These are phyloP conservation scores for Austrofundulus limnaeus DNA, from an alignment of 2,113 vertebrate species.

Conservation along the genomic window DNA sequence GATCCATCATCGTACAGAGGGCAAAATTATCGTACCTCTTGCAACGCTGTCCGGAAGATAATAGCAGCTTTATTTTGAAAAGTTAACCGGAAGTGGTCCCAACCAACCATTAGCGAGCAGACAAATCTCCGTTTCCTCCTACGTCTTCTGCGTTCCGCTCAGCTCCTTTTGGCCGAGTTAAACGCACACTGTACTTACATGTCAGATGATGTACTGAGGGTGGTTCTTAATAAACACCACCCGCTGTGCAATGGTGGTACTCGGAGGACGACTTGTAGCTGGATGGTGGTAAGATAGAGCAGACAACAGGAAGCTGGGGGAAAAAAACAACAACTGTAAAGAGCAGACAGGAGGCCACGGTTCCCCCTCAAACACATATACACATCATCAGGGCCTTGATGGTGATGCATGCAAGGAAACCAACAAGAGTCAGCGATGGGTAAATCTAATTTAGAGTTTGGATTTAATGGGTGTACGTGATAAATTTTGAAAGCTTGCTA, in stretches of 20 bases:
- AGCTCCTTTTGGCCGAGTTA: conserved; percentile 49
- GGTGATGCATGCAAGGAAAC: conserved; percentile 99
- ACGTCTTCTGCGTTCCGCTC: conserved; percentile 46
- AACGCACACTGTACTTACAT: conserved; percentile 30
- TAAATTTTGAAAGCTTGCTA: not conserved
- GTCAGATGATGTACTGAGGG: conserved; percentile 61
- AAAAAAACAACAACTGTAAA: conserved; percentile 38
- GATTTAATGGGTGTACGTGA: not conserved
- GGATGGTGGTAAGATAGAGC: conserved; percentile 12
- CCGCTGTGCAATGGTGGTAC: conserved; percentile 61
- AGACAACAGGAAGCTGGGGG: conserved; percentile 58
- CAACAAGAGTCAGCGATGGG: conserved; percentile 98
- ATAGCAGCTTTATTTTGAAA: conserved; percentile 62
- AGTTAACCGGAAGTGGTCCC: conserved; percentile 12
- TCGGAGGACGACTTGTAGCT: conserved; percentile 39
- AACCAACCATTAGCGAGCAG: conserved; percentile 39
- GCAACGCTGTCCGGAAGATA: not conserved
- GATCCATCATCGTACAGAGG: too few relatives aligned
- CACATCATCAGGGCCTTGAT: conserved; percentile 97
- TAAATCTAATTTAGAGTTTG: conserved; percentile 74
- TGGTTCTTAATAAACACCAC: conserved; percentile 52
- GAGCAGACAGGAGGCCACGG: conserved; percentile 69
- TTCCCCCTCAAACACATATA: conserved; percentile 80
- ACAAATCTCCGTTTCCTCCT: conserved; percentile 47
- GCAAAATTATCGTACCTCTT: too few relatives aligned